Evolutionary conservation across 2,888 invertebrate species (phyloP).

Genomic region (Epistrophe grossulariae): DNA sequence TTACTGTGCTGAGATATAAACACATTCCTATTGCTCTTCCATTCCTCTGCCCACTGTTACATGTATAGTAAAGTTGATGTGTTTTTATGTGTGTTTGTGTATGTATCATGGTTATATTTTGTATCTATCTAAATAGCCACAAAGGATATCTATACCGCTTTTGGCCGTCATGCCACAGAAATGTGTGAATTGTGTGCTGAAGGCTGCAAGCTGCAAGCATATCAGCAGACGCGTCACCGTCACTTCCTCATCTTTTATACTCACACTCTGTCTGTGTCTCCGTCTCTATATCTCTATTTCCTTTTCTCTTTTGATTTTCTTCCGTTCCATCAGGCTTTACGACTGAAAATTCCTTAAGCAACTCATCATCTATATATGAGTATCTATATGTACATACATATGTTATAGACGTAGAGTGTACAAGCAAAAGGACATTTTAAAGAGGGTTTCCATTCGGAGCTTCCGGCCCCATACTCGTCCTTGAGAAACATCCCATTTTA

Average conservation of each 20-base stretch:
- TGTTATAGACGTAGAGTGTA: not conserved
- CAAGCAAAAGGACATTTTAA: conserved; percentile 56
- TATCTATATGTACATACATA: not conserved
- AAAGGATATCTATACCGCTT: conserved; percentile 33
- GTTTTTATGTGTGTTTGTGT: no score
- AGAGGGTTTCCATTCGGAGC: conserved; percentile 43
- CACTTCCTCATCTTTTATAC: conserved; percentile 15
- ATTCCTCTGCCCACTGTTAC: not conserved
- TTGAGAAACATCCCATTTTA: conserved; percentile 30
- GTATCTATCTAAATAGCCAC: conserved; percentile 56
- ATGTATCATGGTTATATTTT: not conserved
- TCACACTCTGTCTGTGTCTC: not conserved
- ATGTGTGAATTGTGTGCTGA: conserved; percentile 72
- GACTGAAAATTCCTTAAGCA: conserved; percentile 35
- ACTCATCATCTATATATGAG: not conserved
- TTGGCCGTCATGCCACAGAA: conserved; percentile 53
- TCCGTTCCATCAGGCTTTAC: conserved; percentile 59
- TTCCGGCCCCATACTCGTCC: conserved; percentile 25
- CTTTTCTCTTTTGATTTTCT: conserved; percentile 33
- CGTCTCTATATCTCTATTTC: not conserved
- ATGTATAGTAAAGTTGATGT: not conserved
- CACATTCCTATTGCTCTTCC: not conserved
- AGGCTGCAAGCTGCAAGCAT: conserved; percentile 63
- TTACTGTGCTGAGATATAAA: conserved; percentile 45
- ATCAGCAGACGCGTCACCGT: conserved; percentile 60